Percentiles rank a stretch among this genome's conserved stretches.
Conservation (phyloP, 2,113 vertebrate genomes). For the Perca flavescens region DNA sequence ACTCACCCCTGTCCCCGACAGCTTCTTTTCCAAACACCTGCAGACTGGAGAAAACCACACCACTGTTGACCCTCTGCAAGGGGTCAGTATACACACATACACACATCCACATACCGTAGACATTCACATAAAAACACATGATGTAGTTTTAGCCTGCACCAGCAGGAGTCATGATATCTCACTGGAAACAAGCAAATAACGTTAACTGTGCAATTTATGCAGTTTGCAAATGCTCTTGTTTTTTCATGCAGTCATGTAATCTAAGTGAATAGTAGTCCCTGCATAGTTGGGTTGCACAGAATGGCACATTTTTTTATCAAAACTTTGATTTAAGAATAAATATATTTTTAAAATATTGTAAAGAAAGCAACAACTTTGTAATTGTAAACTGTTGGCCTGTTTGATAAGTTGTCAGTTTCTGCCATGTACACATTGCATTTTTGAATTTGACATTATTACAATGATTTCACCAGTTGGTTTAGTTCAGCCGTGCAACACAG, state of each 20-base stretch:
- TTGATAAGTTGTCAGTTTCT: not conserved
- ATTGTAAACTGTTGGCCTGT: not conserved
- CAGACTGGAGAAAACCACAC: constrained; percentile 94
- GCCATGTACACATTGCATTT: too few species aligned
- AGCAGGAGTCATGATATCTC: constrained; percentile 67
- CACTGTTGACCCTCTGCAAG: constrained; percentile 93
- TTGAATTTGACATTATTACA: not conserved
- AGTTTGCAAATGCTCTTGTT: not conserved
- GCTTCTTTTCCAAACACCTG: constrained; percentile 97
- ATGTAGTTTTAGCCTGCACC: constrained; percentile 58
- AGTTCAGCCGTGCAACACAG: not conserved
- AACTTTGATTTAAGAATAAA: not conserved
- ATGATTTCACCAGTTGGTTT: not conserved
- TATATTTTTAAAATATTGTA: not conserved
- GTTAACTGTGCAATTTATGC: not conserved
- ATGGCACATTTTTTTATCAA: not conserved
- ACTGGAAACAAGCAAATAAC: not conserved
- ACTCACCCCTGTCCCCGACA: constrained; percentile 96
- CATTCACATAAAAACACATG: not conserved
- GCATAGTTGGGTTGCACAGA: not conserved
- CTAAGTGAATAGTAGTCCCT: not conserved
- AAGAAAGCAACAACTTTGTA: too few species aligned
- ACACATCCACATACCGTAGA: not conserved
- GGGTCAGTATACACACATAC: constrained; percentile 81
- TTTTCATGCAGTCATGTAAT: not conserved